phyloP scores from a whole-genome alignment of 2,113 vertebrate genomes.

The Dipodomys ordii region DNA sequence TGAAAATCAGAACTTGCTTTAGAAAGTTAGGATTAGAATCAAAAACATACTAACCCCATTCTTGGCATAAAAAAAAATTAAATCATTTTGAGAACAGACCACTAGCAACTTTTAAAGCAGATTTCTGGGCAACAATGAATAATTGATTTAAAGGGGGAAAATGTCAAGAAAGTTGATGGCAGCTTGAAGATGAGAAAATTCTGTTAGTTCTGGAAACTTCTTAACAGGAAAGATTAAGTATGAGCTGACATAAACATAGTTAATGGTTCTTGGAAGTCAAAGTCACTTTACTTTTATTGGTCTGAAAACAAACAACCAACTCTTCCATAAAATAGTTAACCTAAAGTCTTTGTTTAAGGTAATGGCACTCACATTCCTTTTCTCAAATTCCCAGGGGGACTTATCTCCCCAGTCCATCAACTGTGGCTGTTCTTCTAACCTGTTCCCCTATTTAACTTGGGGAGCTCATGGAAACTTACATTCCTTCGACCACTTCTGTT shows the following conservation, averaged over 20 bases:
- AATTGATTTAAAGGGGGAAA: background rate
- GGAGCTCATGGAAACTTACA: slow-evolving; percentile 47
- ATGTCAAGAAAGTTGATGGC: background rate
- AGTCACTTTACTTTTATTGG: slow-evolving; percentile 72
- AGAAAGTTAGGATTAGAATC: background rate
- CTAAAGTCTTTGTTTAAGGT: slow-evolving; percentile 76
- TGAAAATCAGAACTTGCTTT: background rate
- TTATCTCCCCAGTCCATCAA: slow-evolving; percentile 77
- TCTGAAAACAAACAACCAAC: slow-evolving; percentile 77
- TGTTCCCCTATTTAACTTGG: slow-evolving; percentile 39
- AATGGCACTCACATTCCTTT: slow-evolving; percentile 78
- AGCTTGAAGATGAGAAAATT: background rate
- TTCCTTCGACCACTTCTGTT: slow-evolving; percentile 54
- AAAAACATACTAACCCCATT: background rate
- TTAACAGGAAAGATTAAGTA: slow-evolving; percentile 45
- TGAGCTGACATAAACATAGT: slow-evolving; percentile 38
- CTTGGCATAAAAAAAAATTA: background rate
- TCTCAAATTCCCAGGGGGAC: slow-evolving; percentile 65
- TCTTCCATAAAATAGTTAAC: slow-evolving; percentile 72
- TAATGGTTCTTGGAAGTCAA: slow-evolving; percentile 74
- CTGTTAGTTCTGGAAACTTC: background rate
- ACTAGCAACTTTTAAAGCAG: background rate
- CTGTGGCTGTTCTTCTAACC: slow-evolving; percentile 43
- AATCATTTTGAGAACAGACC: slow-evolving; percentile 15
- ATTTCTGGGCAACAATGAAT: background rate